phyloP scores from a whole-genome alignment of 1,140 invertebrate genomes.

The Drosophila kohkoa region DNA sequence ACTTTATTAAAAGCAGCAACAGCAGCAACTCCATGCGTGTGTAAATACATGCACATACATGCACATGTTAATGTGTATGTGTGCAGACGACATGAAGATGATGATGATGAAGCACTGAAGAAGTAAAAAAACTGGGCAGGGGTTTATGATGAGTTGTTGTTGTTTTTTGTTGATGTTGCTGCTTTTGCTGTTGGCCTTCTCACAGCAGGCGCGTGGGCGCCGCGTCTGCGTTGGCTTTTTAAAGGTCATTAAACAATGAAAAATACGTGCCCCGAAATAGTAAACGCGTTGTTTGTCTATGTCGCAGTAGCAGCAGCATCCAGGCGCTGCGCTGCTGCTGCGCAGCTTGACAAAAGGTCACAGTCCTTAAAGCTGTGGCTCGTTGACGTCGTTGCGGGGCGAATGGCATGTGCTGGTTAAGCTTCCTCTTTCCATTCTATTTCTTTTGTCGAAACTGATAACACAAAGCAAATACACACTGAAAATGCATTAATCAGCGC shows the following conservation, averaged over 20 bases:
- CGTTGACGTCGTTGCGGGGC: neutral
- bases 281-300: conserved; percentile 30
- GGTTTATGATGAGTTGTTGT: conserved; percentile 37
- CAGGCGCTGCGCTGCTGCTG: conserved; percentile 1
- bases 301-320: conserved; percentile 28
- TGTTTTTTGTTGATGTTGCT: conserved; percentile 46
- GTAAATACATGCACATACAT: conserved; percentile 41
- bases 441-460: conserved; percentile 39
- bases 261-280: conserved; percentile 71
- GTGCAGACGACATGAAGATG: conserved; percentile 60
- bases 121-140: conserved; percentile 50
- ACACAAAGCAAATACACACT: conserved; percentile 35
- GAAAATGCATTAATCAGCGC: conserved; percentile 57
- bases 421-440: conserved; percentile 1
- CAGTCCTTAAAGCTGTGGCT: conserved; percentile 71
- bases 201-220: conserved; percentile 49
- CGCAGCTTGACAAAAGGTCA: conserved; percentile 64
- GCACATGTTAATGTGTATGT: conserved; percentile 7
- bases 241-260: conserved; percentile 81
- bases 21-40: conserved; percentile 59
- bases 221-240: conserved; percentile 76
- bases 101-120: conserved; percentile 70
- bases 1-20: conserved; percentile 79
- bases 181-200: conserved; percentile 64
- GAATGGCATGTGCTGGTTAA: conserved; percentile 36